Base-by-base conservation (phyloP, 2,797 vertebrate species). In the Discoglossus pictus region DNA sequence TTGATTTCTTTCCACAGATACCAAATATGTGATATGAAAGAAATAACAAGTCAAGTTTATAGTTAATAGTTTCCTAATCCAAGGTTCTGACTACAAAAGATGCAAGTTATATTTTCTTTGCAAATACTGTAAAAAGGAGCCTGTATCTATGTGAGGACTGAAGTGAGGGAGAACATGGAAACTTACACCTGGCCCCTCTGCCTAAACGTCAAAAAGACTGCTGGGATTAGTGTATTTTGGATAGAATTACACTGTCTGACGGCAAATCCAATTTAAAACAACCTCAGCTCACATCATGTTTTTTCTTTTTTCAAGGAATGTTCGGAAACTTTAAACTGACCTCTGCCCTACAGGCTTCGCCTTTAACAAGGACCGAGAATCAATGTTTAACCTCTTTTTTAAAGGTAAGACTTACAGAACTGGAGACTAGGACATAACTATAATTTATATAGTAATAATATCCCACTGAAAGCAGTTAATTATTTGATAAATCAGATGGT, bases 51-150 rank as follows among this genome's bases (percentile, higher is more conserved):
- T 25, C 58, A 58, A 40, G 53, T 59, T 59, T 46, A 46, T 36
- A 53, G 31, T 47, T 53, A 61, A 52, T 61, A 69, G 51, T 13
- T 70, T 70, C 59, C 59, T 61, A 70, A 20, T 51, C 44, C 34
- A 25, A 43, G 24, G 25, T 18, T 61, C 50, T 39, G 43, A 34
- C 59, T 47, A 70, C 67, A 70, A 70, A 70, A 70, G 67, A 51
- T 62, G 59, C 42, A 62, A 70, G 67, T 70, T 59, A 56, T 70
- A 56, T 62, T 70, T 70, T 62, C 67, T 70, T 55, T 55, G 67
- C 13, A 70, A 70, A 70, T 38, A 63, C 12, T 24, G 16, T 15
- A 50, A 56, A 68, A 56, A 50, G 40, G 47, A 50, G 51, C 43
- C 51, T 48, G 67, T 70, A 70, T 63, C 42, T 70, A 31, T 40